Evolutionary conservation across 2,113 vertebrate genomes (phyloP).

Genomic region (Hippoglossus stenolepis): DNA sequence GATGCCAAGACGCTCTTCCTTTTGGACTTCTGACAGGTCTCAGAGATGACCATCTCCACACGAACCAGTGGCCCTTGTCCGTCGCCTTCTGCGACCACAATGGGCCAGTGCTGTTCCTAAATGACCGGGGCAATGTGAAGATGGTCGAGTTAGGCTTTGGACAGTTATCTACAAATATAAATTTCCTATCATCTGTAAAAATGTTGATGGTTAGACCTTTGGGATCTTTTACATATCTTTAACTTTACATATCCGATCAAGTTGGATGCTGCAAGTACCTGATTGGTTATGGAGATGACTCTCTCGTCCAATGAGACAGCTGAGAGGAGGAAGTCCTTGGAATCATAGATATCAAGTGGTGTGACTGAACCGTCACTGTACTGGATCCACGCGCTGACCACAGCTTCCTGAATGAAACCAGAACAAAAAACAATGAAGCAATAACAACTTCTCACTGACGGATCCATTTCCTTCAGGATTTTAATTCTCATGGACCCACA

Average conservation of each 20-base stretch:
- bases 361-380: conserved; percentile 95
- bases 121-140: conserved; percentile 63
- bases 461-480: background rate
- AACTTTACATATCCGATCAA: background rate
- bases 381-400: conserved; percentile 92
- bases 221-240: background rate
- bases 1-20: conserved; percentile 91
- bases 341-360: conserved; percentile 93
- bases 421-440: background rate
- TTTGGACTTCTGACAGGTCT: conserved; percentile 96
- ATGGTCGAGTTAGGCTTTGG: background rate
- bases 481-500: too few relatives aligned
- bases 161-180: background rate
- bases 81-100: conserved; percentile 89
- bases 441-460: too few relatives aligned
- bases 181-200: background rate
- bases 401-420: conserved; percentile 87
- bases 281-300: conserved; percentile 88
- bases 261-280: conserved; percentile 46
- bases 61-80: conserved; percentile 92
- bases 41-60: conserved; percentile 94
- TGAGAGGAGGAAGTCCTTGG: conserved; percentile 90
- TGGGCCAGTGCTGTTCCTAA: conserved; percentile 86
- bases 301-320: conserved; percentile 91
- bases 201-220: background rate